These are phyloP conservation scores for Drosophila helvetica DNA, from an alignment of 2,888 invertebrate species.

Conservation along the genomic window DNA sequence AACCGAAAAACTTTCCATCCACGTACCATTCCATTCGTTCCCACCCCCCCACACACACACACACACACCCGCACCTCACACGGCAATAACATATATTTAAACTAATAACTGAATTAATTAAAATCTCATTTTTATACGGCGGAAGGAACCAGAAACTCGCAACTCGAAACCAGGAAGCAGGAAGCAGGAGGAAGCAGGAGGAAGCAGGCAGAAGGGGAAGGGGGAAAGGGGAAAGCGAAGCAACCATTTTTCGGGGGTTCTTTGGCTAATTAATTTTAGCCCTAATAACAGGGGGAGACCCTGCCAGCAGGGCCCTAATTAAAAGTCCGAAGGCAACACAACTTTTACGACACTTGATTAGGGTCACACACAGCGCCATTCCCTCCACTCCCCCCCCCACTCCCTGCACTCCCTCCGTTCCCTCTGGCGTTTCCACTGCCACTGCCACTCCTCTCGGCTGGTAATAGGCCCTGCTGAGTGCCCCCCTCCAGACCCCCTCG, in stretches of 20 bases:
- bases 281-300: slow-evolving; percentile 36
- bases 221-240: neutral
- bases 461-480: neutral
- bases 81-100: slow-evolving; percentile 70
- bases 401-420: neutral
- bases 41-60: neutral
- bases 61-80: neutral
- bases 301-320: slow-evolving; percentile 56
- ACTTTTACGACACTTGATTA: slow-evolving; percentile 76
- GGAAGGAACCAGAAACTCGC: neutral
- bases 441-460: slow-evolving; percentile 9
- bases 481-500: neutral
- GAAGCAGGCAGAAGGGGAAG: too few relatives aligned
- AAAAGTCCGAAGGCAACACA: slow-evolving; percentile 61
- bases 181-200: too few relatives aligned
- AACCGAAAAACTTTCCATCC: slow-evolving; percentile 29
- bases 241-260: slow-evolving; percentile 24
- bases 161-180: slow-evolving; percentile 11
- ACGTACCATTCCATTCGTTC: slow-evolving; percentile 7
- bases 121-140: slow-evolving; percentile 69
- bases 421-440: slow-evolving; percentile 1
- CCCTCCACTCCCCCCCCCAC: too few relatives aligned
- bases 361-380: slow-evolving; percentile 50
- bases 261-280: slow-evolving; percentile 68
- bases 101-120: slow-evolving; percentile 79